Evolutionary conservation across 2,113 vertebrate genomes (phyloP).

Genomic region (Tenebrosternarchus preto): DNA sequence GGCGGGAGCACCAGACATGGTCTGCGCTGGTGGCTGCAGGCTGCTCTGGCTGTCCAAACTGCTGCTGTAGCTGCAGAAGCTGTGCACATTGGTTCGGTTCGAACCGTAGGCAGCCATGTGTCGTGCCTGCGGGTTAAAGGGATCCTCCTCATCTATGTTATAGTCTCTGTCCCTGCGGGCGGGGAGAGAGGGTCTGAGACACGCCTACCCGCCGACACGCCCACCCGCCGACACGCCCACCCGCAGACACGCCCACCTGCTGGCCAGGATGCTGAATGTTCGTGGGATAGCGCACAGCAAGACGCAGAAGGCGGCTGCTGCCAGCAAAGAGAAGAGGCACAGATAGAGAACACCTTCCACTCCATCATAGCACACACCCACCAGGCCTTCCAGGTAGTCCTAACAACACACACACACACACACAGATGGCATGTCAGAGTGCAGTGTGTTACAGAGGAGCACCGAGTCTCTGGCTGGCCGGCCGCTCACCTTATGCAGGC

Average conservation of each 20-base stretch:
- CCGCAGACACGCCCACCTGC: constrained; percentile 78
- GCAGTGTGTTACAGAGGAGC: neutral
- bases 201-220: too few relatives aligned
- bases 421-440: constrained; percentile 1
- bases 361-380: constrained; percentile 91
- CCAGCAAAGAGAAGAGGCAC: constrained; percentile 89
- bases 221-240: constrained; percentile 64
- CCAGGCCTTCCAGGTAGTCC: constrained; percentile 91
- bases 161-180: constrained; percentile 83
- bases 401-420: constrained; percentile 56
- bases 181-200: neutral
- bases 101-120: constrained; percentile 80
- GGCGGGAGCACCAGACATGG: constrained; percentile 81
- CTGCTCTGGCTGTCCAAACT: constrained; percentile 91
- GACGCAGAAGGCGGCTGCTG: constrained; percentile 80
- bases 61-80: constrained; percentile 95
- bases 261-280: constrained; percentile 78
- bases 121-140: constrained; percentile 88
- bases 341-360: constrained; percentile 93
- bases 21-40: constrained; percentile 80
- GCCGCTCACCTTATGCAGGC: constrained; percentile 87
- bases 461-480: neutral
- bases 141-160: constrained; percentile 89
- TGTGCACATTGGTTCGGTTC: constrained; percentile 82
- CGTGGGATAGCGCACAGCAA: constrained; percentile 79